These are phyloP conservation scores for Platysternon megacephalum DNA, from an alignment of 2,113 vertebrate genomes.

Conservation along the genomic window DNA sequence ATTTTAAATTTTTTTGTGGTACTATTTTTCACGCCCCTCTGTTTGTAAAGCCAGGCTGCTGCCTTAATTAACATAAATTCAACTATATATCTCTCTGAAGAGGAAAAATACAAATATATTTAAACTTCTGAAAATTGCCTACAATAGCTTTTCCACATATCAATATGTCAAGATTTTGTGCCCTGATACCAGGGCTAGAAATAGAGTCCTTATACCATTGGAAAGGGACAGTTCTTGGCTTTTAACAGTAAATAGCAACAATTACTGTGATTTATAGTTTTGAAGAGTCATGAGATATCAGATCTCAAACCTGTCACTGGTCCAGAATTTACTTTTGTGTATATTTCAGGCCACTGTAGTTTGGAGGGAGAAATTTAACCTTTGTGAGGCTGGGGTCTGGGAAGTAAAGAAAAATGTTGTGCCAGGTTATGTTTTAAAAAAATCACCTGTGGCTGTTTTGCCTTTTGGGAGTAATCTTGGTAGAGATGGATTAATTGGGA, in stretches of 20 bases:
- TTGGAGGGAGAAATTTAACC: neutral
- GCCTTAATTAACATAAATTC: neutral
- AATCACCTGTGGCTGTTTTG: too few relatives aligned
- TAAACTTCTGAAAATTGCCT: neutral
- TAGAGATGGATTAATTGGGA: neutral
- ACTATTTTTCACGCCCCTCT: neutral
- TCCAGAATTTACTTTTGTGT: neutral
- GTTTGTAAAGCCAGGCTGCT: neutral
- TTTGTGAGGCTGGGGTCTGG: neutral
- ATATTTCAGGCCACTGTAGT: neutral
- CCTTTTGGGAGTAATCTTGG: neutral
- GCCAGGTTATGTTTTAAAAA: neutral
- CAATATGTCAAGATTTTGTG: neutral
- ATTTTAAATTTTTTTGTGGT: neutral
- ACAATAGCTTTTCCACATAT: neutral
- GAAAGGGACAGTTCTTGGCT: neutral
- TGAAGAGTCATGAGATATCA: neutral
- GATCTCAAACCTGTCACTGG: neutral
- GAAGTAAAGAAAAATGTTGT: neutral
- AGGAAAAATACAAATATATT: neutral
- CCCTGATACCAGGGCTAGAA: neutral
- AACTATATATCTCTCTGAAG: neutral
- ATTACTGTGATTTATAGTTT: neutral
- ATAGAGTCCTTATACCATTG: neutral
- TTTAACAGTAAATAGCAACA: neutral